Conservation (phyloP, 2,113 vertebrate species). For the Callospermophilus lateralis region DNA sequence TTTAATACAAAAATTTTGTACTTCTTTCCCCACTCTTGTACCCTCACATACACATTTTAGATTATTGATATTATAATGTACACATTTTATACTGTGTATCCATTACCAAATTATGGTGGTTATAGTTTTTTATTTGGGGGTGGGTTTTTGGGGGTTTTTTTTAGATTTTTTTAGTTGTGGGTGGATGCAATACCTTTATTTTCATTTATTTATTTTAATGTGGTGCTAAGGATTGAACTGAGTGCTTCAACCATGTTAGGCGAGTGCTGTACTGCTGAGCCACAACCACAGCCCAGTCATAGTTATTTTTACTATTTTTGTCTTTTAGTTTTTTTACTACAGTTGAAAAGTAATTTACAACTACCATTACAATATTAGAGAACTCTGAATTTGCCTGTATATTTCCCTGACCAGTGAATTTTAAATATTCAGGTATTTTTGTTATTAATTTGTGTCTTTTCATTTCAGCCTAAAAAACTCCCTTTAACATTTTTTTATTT, state of each 20-base stretch:
- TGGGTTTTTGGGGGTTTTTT: too few species aligned
- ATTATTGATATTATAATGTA: background rate
- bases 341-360: background rate
- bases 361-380: background rate
- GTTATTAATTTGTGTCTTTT: background rate
- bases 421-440: background rate
- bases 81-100: background rate
- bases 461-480: background rate
- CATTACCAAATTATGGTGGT: background rate
- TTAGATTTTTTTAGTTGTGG: too few species aligned
- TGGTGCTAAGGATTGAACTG: too few species aligned
- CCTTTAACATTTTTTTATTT: background rate
- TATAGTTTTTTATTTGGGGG: too few species aligned
- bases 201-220: too few species aligned
- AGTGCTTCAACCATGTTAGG: too few species aligned
- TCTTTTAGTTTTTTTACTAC: too few species aligned
- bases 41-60: background rate
- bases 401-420: background rate
- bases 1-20: background rate
- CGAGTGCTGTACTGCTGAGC: too few species aligned
- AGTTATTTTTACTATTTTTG: background rate
- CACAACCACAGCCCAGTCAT: too few species aligned
- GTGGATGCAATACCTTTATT: too few species aligned
- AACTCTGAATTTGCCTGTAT: background rate
- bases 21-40: background rate